Base-by-base conservation (phyloP, 2,888 invertebrate genomes). In the Lasioglossum lativentre region DNA sequence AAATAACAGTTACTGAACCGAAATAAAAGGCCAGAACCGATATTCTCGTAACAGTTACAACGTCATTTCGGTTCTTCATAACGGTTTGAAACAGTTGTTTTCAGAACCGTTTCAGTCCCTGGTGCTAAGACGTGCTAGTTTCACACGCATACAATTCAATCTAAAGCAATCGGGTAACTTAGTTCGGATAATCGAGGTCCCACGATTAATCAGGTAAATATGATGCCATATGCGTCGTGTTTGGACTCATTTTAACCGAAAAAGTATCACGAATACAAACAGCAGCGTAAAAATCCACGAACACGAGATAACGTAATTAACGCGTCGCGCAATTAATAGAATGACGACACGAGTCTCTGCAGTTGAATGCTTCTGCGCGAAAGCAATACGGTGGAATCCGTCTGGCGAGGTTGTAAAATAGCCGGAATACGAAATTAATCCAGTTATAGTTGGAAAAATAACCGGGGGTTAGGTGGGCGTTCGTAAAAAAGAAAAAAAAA, bases 361-460 rank as follows among this genome's bases (percentile, higher is more conserved):
- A 6, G 23, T 52, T 42, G 8, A 42, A 42, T 42, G 42, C 42
- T 42, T 2, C 42, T 12, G 42, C 2, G 42, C 42, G 42, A 12
- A 42, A 42, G n/a, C 23, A 19, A 38, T 19, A 16, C 10, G 19
- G 27, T 30, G 16, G 19, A 52, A 56, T 68, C 27, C 8, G n/a
- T 10, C 34, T 42, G 27, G 56, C n/a, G n/a, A 34, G 42, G 30
- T 30, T 27, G 27, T 27, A 47, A 59, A 73, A 73, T 71, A 34
- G 66, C 23, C 38, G 42, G 30, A 30, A 73, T 68, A 52, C 71
- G 47, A 71, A 68, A 74, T 47, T 79, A 83, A 83, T 79, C 59
- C 34, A n/a, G 59, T 79, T 52, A 74, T 23, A 81, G 47, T 2
- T 10, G 73, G 73, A 27, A 42, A 83, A 84, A 80, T 80, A 82